These are phyloP conservation scores for Gopherus evgoodei DNA, from an alignment of 2,113 vertebrate genomes.

Conservation along the genomic window DNA sequence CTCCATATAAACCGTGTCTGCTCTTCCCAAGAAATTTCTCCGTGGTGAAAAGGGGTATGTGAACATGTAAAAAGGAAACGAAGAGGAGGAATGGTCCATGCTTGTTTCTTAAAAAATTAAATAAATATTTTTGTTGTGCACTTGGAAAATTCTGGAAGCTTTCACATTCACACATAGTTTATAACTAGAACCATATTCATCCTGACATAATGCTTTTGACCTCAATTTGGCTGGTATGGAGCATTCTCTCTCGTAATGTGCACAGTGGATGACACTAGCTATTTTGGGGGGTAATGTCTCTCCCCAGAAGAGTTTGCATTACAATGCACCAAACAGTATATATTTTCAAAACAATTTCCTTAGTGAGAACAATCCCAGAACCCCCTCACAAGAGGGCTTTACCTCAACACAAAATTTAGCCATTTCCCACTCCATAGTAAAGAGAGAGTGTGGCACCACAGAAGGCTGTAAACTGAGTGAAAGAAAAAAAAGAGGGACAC, in stretches of 20 bases:
- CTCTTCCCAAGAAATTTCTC: conserved; percentile 83
- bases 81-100: conserved; percentile 86
- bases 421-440: not conserved
- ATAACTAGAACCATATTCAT: not conserved
- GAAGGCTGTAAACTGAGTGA: not conserved
- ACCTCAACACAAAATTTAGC: not conserved
- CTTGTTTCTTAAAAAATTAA: conserved; percentile 77
- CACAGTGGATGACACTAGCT: not conserved
- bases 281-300: not conserved
- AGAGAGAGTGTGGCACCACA: not conserved
- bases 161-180: not conserved
- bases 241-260: not conserved
- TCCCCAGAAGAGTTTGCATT: not conserved
- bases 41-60: conserved; percentile 79
- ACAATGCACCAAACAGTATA: not conserved
- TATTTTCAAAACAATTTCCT: not conserved
- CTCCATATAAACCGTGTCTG: conserved; percentile 86
- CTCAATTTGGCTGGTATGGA: not conserved
- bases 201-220: not conserved
- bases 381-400: not conserved
- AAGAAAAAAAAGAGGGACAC: not conserved
- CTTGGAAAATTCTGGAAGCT: not conserved
- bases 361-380: not conserved
- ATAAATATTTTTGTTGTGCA: not conserved
- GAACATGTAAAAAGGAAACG: conserved; percentile 86